A percentile compares a stretch with the other conserved stretches of the same genome.
phyloP scores from a whole-genome alignment of 92 coral and sea anemone species.

The Parazoanthus swiftii region DNA sequence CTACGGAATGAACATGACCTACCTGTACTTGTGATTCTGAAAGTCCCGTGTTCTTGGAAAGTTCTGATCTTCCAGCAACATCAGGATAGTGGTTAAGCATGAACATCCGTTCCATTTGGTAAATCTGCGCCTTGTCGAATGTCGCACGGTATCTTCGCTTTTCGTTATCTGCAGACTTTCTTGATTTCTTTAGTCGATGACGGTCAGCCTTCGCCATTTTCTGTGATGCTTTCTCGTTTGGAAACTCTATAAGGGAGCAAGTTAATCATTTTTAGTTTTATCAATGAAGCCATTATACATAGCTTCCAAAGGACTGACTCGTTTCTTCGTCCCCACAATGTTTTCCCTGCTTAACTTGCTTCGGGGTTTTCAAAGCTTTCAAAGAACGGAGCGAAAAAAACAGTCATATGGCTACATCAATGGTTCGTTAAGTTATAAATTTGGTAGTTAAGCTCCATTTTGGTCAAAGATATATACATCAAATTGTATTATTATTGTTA shows the following conservation, averaged over 20 bases:
- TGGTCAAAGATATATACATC: too few relatives aligned
- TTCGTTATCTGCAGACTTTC: conserved; percentile 38
- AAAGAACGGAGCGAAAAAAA: too few relatives aligned
- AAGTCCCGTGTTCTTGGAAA: conserved; percentile 77
- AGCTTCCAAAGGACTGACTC: neutral
- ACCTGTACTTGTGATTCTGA: conserved; percentile 90
- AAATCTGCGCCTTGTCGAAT: conserved; percentile 84
- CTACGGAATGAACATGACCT: neutral
- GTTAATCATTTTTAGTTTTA: neutral
- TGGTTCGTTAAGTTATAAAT: too few relatives aligned
- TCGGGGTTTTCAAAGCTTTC: too few relatives aligned
- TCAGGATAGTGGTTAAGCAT: conserved; percentile 83
- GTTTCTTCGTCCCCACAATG: too few relatives aligned
- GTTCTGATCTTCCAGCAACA: conserved; percentile 75
- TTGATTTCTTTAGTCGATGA: conserved; percentile 25
- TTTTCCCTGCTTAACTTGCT: too few relatives aligned
- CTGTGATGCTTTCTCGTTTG: conserved; percentile 11
- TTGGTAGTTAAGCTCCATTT: too few relatives aligned
- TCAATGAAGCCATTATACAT: neutral
- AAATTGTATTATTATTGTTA: too few relatives aligned
- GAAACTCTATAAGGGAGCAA: neutral
- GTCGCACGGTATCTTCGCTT: conserved; percentile 82
- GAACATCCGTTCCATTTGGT: conserved; percentile 85
- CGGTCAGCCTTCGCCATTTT: conserved; percentile 28
- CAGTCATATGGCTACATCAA: too few relatives aligned